Base-by-base conservation (phyloP, 2,113 vertebrate genomes). In the Myiopsitta monachus region DNA sequence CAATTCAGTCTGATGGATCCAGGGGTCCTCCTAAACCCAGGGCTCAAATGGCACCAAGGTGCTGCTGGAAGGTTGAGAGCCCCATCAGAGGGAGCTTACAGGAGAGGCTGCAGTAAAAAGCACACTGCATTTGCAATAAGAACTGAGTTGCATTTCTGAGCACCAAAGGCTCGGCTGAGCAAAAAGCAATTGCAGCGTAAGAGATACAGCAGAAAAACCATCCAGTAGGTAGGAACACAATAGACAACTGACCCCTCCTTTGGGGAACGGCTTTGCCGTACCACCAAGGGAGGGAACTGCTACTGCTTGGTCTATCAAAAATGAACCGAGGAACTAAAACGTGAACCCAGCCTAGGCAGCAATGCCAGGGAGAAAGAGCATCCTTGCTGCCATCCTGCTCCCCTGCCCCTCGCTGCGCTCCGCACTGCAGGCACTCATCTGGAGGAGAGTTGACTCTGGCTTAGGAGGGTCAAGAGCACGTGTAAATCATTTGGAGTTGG, bases 261-360 rank as follows among this genome's bases (percentile, higher is more conserved):
- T 33, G 52, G 52, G 47, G 86, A 94, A 92, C 63, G 55, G 27
- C 72, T 94, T 90, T 0, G 0, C 67, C 72, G 75, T 26, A 81
- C 54, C 6, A 3, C 64, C 12, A 63, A 84, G 51, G 83, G 86
- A 84, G 80, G 88, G 86, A 94, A 92, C 77, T 79, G 89, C 89
- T 94, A 54, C 91, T 79, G 81, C 85, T 95, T 64, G 62, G 66
- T 87, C 84, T 92, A 87, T 94, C 91, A 92, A 92, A 91, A 68
- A 47, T 52, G 70, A 79, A 85, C 77, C 46, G 13, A 74, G 81
- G 78, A 76, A 76, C 74, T 70, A 66, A 55, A 66, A 83, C 0
- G 30, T 73, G 79, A 84, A 92, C 67, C 22, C 62, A 95, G 43
- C 26, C 62, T 31, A 13, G 4, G 39, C 12, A 62, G 63, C 70